A percentile compares a stretch with the other conserved stretches of the same genome.
These are phyloP conservation scores for Actias luna DNA, from an alignment of 2,888 invertebrate genomes.

Conservation along the genomic window DNA sequence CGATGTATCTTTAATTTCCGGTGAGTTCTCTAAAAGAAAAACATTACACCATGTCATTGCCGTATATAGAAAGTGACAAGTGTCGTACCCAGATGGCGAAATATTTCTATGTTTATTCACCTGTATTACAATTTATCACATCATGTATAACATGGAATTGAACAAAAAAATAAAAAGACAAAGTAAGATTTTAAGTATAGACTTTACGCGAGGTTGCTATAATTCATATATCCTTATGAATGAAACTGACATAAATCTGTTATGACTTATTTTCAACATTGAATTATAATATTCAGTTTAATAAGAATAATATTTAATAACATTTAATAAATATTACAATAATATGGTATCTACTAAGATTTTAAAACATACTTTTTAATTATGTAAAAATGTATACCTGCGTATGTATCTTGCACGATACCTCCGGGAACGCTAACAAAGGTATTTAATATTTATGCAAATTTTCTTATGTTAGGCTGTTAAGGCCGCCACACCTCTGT, in stretches of 20 bases:
- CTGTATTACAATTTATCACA: too few species aligned
- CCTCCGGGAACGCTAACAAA: conserved; percentile 2
- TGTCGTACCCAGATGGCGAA: too few species aligned
- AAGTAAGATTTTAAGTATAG: too few species aligned
- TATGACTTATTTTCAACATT: background rate
- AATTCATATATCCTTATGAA: too few species aligned
- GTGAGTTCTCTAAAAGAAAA: too few species aligned
- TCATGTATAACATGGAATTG: too few species aligned
- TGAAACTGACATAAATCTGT: background rate
- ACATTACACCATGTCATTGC: too few species aligned
- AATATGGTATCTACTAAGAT: background rate
- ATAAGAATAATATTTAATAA: background rate
- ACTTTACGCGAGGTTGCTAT: too few species aligned
- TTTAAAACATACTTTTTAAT: background rate
- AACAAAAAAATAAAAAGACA: too few species aligned
- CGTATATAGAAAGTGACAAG: too few species aligned
- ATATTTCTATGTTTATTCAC: too few species aligned
- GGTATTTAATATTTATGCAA: conserved; percentile 11
- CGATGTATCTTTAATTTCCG: too few species aligned
- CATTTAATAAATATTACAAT: background rate
- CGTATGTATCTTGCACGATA: conserved; percentile 1
- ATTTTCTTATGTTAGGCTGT: conserved; percentile 5
- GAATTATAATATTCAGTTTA: background rate
- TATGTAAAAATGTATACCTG: conserved; percentile 10
- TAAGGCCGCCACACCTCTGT: conserved; percentile 10